Evolutionary conservation across 2,888 invertebrate genomes (phyloP).

Genomic region (Cephalotes varians): DNA sequence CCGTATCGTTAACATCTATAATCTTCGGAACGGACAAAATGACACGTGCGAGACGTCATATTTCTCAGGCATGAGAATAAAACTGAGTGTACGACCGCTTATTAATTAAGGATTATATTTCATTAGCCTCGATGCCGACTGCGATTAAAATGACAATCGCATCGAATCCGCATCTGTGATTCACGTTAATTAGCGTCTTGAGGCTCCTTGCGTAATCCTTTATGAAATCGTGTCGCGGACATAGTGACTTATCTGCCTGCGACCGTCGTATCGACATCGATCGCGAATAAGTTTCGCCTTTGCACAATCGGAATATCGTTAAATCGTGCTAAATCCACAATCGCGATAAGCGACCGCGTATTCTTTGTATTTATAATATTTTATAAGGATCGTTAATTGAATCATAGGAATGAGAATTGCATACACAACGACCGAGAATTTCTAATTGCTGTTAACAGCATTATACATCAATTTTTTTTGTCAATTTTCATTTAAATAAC

Average conservation of each 20-base stretch:
- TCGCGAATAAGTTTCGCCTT: slow-evolving; percentile 25
- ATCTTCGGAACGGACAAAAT: neutral
- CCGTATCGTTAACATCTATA: neutral
- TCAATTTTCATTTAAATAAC: neutral
- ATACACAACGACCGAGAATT: neutral
- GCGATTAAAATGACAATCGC: slow-evolving; percentile 66
- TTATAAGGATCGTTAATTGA: neutral
- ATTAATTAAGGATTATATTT: slow-evolving; percentile 52
- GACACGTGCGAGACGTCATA: neutral
- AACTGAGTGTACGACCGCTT: neutral
- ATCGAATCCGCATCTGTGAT: slow-evolving; percentile 56
- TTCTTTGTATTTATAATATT: slow-evolving; percentile 5
- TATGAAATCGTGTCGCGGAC: slow-evolving; percentile 60
- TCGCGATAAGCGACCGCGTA: neutral
- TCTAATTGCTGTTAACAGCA: neutral
- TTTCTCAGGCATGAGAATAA: neutral
- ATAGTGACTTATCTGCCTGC: neutral
- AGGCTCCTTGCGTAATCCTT: slow-evolving; percentile 68
- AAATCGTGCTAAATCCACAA: neutral
- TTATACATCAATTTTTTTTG: neutral
- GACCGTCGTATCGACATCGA: slow-evolving; percentile 18
- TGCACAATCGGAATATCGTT: slow-evolving; percentile 5
- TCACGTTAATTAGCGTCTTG: slow-evolving; percentile 71
- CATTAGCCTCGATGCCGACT: slow-evolving; percentile 48
- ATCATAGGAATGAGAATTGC: neutral